Evolutionary conservation across 30 jellyfish, hydroid and myxozoan genomes (phyloP).

Genomic region (Mastigias papua): DNA sequence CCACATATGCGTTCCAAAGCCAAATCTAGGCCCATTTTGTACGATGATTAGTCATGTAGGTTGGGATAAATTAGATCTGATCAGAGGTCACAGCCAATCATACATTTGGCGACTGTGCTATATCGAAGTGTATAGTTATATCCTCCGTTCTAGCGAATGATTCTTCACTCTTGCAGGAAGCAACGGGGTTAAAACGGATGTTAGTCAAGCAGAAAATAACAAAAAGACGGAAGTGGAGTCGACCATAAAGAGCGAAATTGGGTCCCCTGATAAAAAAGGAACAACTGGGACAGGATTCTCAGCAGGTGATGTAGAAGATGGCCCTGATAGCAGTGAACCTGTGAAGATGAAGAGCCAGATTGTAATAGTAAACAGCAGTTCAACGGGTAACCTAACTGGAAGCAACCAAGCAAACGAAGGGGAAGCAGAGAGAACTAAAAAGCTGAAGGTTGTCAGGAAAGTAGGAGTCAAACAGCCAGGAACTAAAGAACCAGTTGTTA

Average conservation of each 20-base stretch:
- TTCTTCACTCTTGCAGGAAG: background rate
- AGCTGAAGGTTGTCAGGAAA: conserved; percentile 41
- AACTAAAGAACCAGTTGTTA: background rate
- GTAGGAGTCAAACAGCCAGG: conserved; percentile 43
- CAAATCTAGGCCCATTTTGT: too few species aligned
- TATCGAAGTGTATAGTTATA: too few species aligned
- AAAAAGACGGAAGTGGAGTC: background rate
- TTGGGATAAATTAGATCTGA: too few species aligned
- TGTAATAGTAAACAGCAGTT: conserved; percentile 9
- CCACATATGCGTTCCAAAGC: too few species aligned
- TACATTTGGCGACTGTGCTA: too few species aligned
- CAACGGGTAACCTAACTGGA: background rate
- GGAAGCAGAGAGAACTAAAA: conserved; percentile 20
- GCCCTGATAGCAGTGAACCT: background rate
- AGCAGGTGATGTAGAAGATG: background rate
- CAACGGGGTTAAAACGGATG: background rate
- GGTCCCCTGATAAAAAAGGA: background rate
- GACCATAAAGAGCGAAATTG: background rate
- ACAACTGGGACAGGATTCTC: background rate
- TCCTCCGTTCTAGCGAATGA: background rate
- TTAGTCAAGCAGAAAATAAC: background rate
- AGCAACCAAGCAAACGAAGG: background rate
- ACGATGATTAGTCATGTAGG: too few species aligned
- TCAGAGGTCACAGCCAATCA: too few species aligned
- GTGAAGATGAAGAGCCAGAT: conserved; percentile 22